Base-by-base conservation (phyloP, 2,113 vertebrate genomes). In the Trichechus manatus region DNA sequence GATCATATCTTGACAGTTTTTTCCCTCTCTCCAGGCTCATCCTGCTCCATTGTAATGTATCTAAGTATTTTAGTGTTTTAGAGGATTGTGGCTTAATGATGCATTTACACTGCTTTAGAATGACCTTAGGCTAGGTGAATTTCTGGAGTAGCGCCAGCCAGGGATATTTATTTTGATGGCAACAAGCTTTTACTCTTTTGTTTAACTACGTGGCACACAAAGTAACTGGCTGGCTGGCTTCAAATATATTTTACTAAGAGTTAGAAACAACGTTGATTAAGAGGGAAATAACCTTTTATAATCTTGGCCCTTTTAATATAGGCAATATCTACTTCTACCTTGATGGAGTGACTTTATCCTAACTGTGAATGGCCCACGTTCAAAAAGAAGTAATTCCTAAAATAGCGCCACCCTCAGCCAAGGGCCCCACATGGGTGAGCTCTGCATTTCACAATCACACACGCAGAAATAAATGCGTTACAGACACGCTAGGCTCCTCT, bases 61-160 rank as follows among this genome's bases (percentile, higher is more conserved):
- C 98, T 98, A 97, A 97, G 81, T 93, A 80, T 98, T 97, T 98
- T 97, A 97, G 96, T 97, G 96, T 97, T 98, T 98, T 97, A 96
- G 98, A 98, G 97, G 97, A 97, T 92, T 91, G 92, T 98, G 97
- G 97, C 98, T 98, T 98, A 98, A 98, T 98, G 98, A 98, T 97
- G 94, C 97, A 97, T 98, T 97, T 98, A 98, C 98, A 98, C 95
- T 96, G 80, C 95, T 98, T 96, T 97, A 96, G 96, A 98, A 98
- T 66, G 87, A 98, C 97, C 97, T 97, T 94, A 96, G 96, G 97
- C 97, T 98, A 98, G 98, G 98, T 98, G 98, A 98, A 97, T 98
- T 98, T 97, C 97, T 98, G 95, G 96, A 98, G 87, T 92, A 91
- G 63, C 96, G 79, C 97, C 92, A 96, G 95, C 1, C 15, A 97